A percentile compares a stretch with the other conserved stretches of the same genome.
Evolutionary conservation across 2,113 vertebrate genomes (phyloP).

Genomic region (Athene noctua): DNA sequence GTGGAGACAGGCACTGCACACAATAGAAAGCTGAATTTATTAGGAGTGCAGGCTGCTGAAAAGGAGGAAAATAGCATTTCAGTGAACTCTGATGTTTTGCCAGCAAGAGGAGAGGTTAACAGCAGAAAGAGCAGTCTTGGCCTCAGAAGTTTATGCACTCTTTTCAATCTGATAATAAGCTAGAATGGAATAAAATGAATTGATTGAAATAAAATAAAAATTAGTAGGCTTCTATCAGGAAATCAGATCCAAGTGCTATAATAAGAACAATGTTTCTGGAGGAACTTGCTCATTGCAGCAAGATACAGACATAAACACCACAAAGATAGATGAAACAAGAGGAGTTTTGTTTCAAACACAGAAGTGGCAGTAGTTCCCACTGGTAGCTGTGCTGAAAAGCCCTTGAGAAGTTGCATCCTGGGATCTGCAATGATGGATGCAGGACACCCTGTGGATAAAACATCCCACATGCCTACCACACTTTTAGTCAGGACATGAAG

Average conservation of each 20-base stretch:
- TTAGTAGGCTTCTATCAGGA: not conserved
- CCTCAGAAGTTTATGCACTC: not conserved
- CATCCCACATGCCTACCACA: fast-evolving
- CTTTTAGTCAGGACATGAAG: not conserved
- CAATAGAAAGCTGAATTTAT: not conserved
- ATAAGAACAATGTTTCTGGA: not conserved
- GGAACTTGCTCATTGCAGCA: not conserved
- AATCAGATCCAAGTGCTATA: not conserved
- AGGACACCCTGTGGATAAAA: not conserved
- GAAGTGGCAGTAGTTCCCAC: not conserved
- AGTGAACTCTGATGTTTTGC: not conserved
- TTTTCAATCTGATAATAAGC: not conserved
- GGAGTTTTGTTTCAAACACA: not conserved
- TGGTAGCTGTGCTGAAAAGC: not conserved
- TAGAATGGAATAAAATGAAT: not conserved
- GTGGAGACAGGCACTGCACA: not conserved
- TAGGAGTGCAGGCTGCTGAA: not conserved
- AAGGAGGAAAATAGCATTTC: not conserved
- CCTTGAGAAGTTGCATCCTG: not conserved
- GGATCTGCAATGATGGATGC: not conserved
- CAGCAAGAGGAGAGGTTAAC: not conserved
- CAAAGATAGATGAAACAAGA: not conserved
- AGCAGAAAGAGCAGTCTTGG: not conserved
- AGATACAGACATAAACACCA: not conserved
- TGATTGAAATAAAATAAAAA: not conserved